Base-by-base conservation (phyloP, 2,113 vertebrate genomes). In the Barbus barbus region DNA sequence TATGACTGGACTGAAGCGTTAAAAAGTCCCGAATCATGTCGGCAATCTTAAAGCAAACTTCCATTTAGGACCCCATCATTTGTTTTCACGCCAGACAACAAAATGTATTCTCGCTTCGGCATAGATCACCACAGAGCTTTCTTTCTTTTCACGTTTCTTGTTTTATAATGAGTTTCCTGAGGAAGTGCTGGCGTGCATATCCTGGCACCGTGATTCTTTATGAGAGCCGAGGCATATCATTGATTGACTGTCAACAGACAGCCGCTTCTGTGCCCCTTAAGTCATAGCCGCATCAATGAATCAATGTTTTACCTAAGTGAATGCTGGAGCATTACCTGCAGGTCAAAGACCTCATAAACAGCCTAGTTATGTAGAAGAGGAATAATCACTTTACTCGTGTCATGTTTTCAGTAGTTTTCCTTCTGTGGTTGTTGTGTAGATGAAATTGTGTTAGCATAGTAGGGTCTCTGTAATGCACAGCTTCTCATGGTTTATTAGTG, bases 241-340 rank as follows among this genome's bases (percentile, higher is more conserved):
- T 82, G 84, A 86, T 78, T 86, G 22, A 65, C 48, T 86, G 79
- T 76, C 46, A 53, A 22, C 60, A 78, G 71, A 69, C n/a, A 31
- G 84, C 74, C 63, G 33, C 60, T 44, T 76, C 67, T 76, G 56
- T 56, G 48, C 16, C 67, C 77, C 78, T 75, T 85, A 81, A 75
- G 72, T 85, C 78, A 74, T 61, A 41, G 38, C 44, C 28, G 16
- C 48, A 31, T 71, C 74, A 61, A 77, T 85, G 80, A 82, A 81
- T 85, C 69, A 86, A 69, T 82, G 46, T 33, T 63, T 78, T 69
- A 71, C 72, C 38, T 31, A 18, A 82, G 80, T 69, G 73, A 51
- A 78, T 20, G 80, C 9, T n/a, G 63, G 61, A 69, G 36, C 31
- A 41, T 77, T 82, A 53, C 46, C 44, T 86, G 46, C 79, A 36